Evolutionary conservation across 2,888 invertebrate genomes (phyloP), one percentile per base, ranked within the genome.

Genomic region (Aleiodes testaceus): DNA sequence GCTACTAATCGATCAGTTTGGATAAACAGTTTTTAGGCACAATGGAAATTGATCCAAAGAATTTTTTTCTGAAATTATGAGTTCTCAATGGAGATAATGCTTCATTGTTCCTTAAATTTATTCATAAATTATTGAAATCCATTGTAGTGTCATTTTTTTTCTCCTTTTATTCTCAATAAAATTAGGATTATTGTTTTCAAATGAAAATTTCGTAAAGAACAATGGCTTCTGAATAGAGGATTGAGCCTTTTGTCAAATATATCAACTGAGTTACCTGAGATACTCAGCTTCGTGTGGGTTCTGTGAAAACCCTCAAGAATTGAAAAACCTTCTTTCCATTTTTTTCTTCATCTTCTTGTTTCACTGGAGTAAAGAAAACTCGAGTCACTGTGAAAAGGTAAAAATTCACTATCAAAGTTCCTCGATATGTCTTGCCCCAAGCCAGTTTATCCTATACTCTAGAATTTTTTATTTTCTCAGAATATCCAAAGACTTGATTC

Each of bases 291-390:
- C 53, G 53, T 53, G 53, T 53, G 53, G 18, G 53, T 53, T n/a
- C 53, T 53, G 9, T 9, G 22, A 53, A 53, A 22, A 20, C 53
- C 26, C 22, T 22, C 22, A 11, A 53, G 22, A 53, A n/a, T 26
- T 22, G 9, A 53, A 53, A n/a, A 53, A 22, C 61, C 69, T 45
- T 66, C 72, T 71, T 63, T 71, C 66, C 26, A 50, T 63, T 36
- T 36, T 36, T 36, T 11, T 36, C 7, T 36, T 36, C 36, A 26
- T 26, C 11, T 6, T 36, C 9, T 9, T 36, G 2, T 36, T 36
- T n/a, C 11, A 22, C 44, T 16, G 7, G 22, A 61, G 14, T 59
- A 42, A 14, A 42, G 42, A 59, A 59, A 42, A 42, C 42, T 59
- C 42, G 59, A 42, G 42, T 59, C 20, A 22, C 18, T 22, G 22